Percentiles rank a stretch among this genome's conserved stretches.
phyloP scores from a whole-genome alignment of 2,797 vertebrate species.

The Spea hammondii region DNA sequence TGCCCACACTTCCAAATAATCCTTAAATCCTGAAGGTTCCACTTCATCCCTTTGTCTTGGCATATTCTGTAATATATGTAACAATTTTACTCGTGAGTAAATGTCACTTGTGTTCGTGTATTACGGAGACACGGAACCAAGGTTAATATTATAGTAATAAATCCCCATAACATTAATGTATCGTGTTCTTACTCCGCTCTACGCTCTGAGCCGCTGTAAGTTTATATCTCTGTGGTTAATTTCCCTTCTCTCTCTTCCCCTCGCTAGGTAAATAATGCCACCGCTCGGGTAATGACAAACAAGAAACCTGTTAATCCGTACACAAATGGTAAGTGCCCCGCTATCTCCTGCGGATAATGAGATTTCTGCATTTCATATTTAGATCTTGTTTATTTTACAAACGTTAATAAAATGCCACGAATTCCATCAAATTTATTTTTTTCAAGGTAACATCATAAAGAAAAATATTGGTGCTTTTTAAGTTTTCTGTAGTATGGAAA shows the following conservation, averaged over 20 bases:
- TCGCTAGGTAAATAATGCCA: slow-evolving; percentile 91
- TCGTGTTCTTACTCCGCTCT: not conserved
- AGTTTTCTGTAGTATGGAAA: too few relatives aligned
- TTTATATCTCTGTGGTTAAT: not conserved
- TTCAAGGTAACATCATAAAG: too few relatives aligned
- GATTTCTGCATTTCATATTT: too few relatives aligned
- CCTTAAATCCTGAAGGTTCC: not conserved
- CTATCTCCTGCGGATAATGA: too few relatives aligned
- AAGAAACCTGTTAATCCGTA: slow-evolving; percentile 91
- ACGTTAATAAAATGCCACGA: too few relatives aligned
- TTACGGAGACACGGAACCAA: not conserved
- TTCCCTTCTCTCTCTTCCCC: slow-evolving; percentile 23
- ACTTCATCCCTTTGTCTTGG: not conserved
- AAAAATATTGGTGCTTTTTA: too few relatives aligned
- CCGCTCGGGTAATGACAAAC: slow-evolving; percentile 93
- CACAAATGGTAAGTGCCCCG: slow-evolving; percentile 79
- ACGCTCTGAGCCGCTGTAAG: not conserved
- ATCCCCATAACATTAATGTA: not conserved
- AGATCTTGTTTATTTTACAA: too few relatives aligned
- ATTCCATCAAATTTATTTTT: too few relatives aligned
- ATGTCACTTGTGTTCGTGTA: not conserved
- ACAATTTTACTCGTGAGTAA: not conserved
- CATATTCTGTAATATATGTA: not conserved
- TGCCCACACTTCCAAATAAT: not conserved
- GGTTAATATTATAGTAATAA: slow-evolving; percentile 12